Evolutionary conservation across 1,140 invertebrate genomes (phyloP).

Genomic region (Cheumatopsyche charites): DNA sequence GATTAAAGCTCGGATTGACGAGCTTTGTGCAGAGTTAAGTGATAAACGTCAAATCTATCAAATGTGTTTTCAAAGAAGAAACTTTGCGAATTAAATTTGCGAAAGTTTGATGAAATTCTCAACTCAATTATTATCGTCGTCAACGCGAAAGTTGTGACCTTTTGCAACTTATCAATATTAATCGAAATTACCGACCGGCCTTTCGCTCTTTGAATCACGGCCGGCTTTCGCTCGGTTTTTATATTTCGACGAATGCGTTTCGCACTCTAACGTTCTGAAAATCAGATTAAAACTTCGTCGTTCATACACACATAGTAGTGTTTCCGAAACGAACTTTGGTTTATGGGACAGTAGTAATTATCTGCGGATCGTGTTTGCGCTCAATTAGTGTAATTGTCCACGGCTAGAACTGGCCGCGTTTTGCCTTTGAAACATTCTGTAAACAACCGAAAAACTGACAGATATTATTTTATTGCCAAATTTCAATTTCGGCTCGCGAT

Average conservation of each 20-base stretch:
- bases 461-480: conserved; percentile 17
- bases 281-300: too few species aligned
- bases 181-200: conserved; percentile 2
- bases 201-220: neutral
- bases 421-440: conserved; percentile 1
- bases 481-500: conserved; percentile 5
- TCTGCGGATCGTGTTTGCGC: conserved; percentile 7
- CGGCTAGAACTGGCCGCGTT: neutral
- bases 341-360: neutral
- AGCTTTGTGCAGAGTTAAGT: neutral
- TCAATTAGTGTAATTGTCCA: conserved; percentile 1
- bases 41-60: conserved; percentile 24
- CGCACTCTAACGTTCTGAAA: too few species aligned
- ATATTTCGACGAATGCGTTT: too few species aligned
- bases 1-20: too few species aligned
- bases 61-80: conserved; percentile 12
- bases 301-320: too few species aligned
- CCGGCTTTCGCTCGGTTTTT: too few species aligned
- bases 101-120: conserved; percentile 22
- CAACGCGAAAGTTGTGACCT: neutral
- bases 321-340: too few species aligned
- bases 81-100: conserved; percentile 3
- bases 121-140: conserved; percentile 21
- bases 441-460: neutral
- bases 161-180: conserved; percentile 20